A percentile compares a stretch with the other conserved stretches of the same genome.
Evolutionary conservation across 2,113 vertebrate species (phyloP).

Genomic region (Protobothrops flavoviridis): DNA sequence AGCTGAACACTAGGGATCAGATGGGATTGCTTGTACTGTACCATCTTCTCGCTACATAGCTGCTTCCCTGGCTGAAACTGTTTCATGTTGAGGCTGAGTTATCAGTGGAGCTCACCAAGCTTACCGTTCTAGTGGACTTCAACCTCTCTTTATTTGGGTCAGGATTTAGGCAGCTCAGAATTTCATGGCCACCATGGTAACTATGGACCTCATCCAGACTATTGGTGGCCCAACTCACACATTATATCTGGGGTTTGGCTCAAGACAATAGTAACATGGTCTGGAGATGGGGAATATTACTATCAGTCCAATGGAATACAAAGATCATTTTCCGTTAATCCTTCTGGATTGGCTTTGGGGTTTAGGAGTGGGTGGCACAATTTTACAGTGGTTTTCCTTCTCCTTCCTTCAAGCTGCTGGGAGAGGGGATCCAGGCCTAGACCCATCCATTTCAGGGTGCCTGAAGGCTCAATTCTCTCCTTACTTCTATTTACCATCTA

Average conservation of each 20-base stretch:
- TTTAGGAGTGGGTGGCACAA: neutral
- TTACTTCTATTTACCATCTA: neutral
- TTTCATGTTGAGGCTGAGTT: neutral
- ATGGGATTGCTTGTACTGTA: neutral
- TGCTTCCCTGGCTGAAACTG: neutral
- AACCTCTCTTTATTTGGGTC: neutral
- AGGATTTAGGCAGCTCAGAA: neutral
- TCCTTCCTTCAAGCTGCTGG: neutral
- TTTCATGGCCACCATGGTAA: neutral
- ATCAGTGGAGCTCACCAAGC: neutral
- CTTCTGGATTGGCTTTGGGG: neutral
- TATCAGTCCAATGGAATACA: neutral
- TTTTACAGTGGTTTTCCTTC: neutral
- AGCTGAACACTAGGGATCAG: neutral
- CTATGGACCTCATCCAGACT: neutral
- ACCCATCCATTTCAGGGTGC: neutral
- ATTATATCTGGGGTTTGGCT: neutral
- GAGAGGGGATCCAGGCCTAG: neutral
- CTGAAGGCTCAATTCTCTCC: neutral
- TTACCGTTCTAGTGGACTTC: neutral
- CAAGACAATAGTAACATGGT: neutral
- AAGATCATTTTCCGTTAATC: neutral
- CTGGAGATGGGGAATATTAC: neutral
- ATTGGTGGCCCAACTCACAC: neutral
- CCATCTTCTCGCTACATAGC: neutral